Conservation (phyloP, 2,113 vertebrate genomes). For the Clarias gariepinus region DNA sequence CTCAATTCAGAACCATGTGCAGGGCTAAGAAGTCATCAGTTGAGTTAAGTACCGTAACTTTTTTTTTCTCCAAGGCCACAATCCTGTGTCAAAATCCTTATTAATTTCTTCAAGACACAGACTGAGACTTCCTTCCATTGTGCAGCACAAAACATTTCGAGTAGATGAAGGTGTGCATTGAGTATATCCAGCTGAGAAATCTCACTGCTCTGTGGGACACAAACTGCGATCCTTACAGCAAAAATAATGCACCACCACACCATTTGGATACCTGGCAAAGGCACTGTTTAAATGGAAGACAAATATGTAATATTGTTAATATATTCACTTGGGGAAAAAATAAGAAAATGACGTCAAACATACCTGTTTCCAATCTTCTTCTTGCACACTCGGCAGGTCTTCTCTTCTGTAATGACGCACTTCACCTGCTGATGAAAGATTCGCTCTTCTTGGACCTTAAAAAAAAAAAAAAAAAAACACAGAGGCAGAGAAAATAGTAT, state of each 20-base stretch:
- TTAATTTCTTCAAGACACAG: not conserved
- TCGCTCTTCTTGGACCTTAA: constrained; percentile 96
- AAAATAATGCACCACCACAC: constrained; percentile 97
- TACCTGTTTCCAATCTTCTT: constrained; percentile 99
- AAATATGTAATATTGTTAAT: constrained; percentile 4
- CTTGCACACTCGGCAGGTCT: constrained; percentile 95
- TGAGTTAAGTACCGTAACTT: constrained; percentile 32
- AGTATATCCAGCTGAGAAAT: not conserved
- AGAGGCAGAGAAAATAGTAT: not conserved
- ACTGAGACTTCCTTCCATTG: constrained; percentile 6
- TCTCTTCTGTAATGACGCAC: constrained; percentile 98
- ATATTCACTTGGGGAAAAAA: not conserved
- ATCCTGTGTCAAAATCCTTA: constrained; percentile 42
- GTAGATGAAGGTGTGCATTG: not conserved
- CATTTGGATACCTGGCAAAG: constrained; percentile 95
- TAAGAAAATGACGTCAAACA: not conserved
- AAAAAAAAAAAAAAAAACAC: too few relatives aligned
- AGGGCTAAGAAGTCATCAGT: not conserved
- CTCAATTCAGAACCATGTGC: not conserved
- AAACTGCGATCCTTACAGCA: constrained; percentile 91
- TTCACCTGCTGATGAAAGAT: constrained; percentile 98
- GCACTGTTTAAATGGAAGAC: constrained; percentile 73
- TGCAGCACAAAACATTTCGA: not conserved
- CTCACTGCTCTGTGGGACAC: constrained; percentile 84
- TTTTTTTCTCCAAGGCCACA: constrained; percentile 47